Percentiles rank a stretch among this genome's conserved stretches.
Conservation (phyloP, 2,113 vertebrate genomes). For the Rhipidura dahli region DNA sequence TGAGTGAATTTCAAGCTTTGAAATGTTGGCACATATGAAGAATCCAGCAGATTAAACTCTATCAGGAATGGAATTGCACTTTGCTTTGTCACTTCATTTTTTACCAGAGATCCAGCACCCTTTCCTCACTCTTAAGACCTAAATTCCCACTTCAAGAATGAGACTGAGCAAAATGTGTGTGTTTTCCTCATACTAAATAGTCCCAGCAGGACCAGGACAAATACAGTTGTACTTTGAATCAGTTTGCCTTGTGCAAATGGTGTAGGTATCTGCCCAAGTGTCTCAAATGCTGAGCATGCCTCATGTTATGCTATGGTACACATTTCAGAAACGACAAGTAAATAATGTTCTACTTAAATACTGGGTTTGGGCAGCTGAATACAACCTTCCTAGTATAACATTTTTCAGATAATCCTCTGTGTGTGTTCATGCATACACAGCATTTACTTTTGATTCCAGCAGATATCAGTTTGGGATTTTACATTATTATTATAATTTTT, state of each 20-base stretch:
- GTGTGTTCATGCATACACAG: background rate
- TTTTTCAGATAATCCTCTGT: background rate
- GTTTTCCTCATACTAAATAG: background rate
- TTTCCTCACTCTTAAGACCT: background rate
- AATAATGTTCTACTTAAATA: background rate
- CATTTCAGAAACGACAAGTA: background rate
- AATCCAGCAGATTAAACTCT: background rate
- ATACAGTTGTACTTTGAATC: background rate
- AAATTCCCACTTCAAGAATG: background rate
- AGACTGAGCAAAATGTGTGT: background rate
- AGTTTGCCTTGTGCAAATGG: background rate
- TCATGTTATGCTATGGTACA: background rate
- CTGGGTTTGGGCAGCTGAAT: background rate
- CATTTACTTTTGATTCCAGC: background rate
- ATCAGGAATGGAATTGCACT: background rate
- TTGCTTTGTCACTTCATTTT: background rate
- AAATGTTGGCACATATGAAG: background rate
- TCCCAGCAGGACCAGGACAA: background rate
- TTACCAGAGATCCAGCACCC: background rate
- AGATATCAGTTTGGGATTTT: background rate
- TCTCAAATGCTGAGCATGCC: background rate
- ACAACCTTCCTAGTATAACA: background rate
- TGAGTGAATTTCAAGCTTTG: background rate
- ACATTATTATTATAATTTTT: background rate
- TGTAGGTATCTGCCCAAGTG: background rate